These are phyloP conservation scores for Acipenser oxyrinchus DNA, from an alignment of 2,797 vertebrate genomes.

Conservation along the genomic window DNA sequence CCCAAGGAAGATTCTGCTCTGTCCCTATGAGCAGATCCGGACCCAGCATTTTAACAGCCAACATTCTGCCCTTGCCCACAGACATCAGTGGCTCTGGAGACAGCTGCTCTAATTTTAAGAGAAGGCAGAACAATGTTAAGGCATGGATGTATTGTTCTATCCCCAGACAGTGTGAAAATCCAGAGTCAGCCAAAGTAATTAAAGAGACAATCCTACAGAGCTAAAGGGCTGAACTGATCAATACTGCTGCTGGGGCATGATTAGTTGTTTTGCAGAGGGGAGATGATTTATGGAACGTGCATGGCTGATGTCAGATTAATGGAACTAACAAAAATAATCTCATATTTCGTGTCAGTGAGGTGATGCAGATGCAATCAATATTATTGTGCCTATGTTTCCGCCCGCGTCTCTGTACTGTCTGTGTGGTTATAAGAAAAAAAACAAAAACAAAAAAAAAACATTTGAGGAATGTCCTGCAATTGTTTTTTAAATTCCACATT, in stretches of 20 bases:
- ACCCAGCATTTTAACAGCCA: constrained; percentile 20
- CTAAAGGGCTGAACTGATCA: constrained; percentile 35
- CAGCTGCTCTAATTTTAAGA: constrained; percentile 57
- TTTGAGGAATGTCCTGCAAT: constrained; percentile 2
- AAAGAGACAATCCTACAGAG: constrained; percentile 41
- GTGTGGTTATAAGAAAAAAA: not conserved
- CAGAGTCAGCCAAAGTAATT: constrained; percentile 48
- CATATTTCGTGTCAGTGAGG: constrained; percentile 20
- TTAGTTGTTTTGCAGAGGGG: constrained; percentile 27
- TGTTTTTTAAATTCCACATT: too few species aligned
- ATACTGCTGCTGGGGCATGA: constrained; percentile 27
- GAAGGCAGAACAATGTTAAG: constrained; percentile 49
- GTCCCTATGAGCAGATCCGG: constrained; percentile 25
- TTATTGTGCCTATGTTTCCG: constrained; percentile 20
- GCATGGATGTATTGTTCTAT: constrained; percentile 6
- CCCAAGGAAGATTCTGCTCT: constrained; percentile 27
- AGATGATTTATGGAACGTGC: constrained; percentile 43
- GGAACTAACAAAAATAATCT: constrained; percentile 27
- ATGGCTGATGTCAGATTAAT: constrained; percentile 41
- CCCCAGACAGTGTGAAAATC: constrained; percentile 29
- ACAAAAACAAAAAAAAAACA: not conserved
- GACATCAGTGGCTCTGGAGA: constrained; percentile 39
- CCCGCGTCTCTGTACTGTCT: not conserved
- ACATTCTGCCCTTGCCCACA: constrained; percentile 9
- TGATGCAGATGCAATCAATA: constrained; percentile 22